Evolutionary conservation across 2,888 invertebrate genomes (phyloP), one percentile per base, ranked within the genome.

Genomic region (Parnassius orleans): DNA sequence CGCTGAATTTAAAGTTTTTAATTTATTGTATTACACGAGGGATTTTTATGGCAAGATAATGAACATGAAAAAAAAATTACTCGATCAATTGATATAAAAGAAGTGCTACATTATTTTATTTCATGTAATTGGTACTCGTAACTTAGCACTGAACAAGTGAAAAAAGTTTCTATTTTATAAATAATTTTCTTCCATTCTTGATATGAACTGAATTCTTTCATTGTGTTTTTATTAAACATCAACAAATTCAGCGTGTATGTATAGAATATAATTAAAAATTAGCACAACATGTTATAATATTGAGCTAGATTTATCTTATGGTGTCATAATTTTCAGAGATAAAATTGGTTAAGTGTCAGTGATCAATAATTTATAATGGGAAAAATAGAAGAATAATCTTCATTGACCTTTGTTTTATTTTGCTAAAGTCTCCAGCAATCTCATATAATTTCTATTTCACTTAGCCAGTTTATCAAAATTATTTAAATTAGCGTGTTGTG

Each of bases 401-500:
- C 33, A 33, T 33, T 33, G 5, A 7, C 33, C 7, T 33, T 5
- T 33, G 33, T 7, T 33, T 33, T 7, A 33, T 33, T 33, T 33
- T 33, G 33, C 3, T 3, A 24, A 24, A 24, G 24, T 24, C 24
- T 24, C 3, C 7, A 24, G 24, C 5, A 24, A 5, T 24, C 24
- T 44, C 15, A 55, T 46, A 11, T 12, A 51, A 10, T 51, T 19
- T 46, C 15, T 15, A 7, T 53, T 41, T 48, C 43, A 50, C 48
- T 57, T 62, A 53, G 51, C 48, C 57, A 50, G 15, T 57, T 51
- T 57, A 53, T 24, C 3, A 42, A 15, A 55, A 46, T 61, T 33
- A 47, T 53, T 19, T 50, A 14, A 41, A 48, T 54, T 43, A 57
- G 43, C 15, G 14, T 24, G 63, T 63, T 64, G 70, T 67, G 70